Percentiles rank a stretch among this genome's conserved stretches.
These are phyloP conservation scores for Hemithea aestivaria DNA, from an alignment of 2,888 invertebrate species.

Conservation along the genomic window DNA sequence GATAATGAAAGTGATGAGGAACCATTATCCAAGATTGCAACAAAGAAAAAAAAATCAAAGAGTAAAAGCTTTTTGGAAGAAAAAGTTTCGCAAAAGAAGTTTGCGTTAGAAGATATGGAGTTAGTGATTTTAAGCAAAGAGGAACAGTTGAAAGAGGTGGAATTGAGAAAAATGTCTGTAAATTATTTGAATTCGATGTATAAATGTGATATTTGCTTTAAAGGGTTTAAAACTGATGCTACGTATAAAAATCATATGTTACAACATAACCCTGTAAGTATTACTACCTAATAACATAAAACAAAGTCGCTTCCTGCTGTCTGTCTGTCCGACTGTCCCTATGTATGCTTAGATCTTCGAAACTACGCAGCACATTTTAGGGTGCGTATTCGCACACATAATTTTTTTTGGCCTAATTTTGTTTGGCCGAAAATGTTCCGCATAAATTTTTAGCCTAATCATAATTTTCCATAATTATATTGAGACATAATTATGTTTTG, in stretches of 20 bases:
- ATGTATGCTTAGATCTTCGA: too few relatives aligned
- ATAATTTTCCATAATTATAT: too few relatives aligned
- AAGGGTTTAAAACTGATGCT: conserved; percentile 53
- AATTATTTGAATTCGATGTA: conserved; percentile 56
- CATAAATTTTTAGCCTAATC: too few relatives aligned
- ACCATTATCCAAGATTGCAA: conserved; percentile 17
- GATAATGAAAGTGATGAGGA: conserved; percentile 21
- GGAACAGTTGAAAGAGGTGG: conserved; percentile 51
- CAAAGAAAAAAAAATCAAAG: conserved; percentile 6
- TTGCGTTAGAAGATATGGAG: conserved; percentile 19
- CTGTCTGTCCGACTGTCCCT: too few relatives aligned
- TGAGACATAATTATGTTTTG: too few relatives aligned
- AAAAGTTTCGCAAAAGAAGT: not conserved
- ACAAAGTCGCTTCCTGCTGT: too few relatives aligned
- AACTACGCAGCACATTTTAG: too few relatives aligned
- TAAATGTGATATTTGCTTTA: conserved; percentile 58
- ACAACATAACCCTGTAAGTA: conserved; percentile 53
- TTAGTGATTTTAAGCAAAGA: conserved; percentile 43
- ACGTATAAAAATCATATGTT: conserved; percentile 60
- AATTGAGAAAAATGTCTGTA: conserved; percentile 37
- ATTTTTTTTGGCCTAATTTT: too few relatives aligned
- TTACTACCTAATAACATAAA: conserved; percentile 1
- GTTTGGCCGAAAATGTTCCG: too few relatives aligned
- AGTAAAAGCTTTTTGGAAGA: conserved; percentile 18
- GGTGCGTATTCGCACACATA: too few relatives aligned